Conservation (phyloP, 2,797 vertebrate genomes). For the Gadopsis bispinosus region DNA sequence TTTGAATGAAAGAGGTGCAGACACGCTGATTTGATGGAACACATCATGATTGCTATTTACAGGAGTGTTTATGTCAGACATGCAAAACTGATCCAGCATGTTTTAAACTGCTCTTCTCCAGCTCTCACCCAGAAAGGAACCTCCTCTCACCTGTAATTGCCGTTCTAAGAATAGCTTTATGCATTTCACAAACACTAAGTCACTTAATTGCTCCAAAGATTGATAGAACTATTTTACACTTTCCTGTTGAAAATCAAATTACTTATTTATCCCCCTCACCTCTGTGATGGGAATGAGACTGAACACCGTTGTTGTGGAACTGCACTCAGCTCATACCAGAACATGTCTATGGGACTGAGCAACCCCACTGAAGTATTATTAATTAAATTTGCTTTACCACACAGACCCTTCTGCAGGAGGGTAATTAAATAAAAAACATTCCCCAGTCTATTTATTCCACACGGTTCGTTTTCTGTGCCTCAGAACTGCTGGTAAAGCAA, state of each 20-base stretch:
- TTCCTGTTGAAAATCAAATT: not conserved
- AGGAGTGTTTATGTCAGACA: conserved; percentile 27
- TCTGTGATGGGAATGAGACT: conserved; percentile 24
- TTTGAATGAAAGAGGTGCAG: conserved; percentile 51
- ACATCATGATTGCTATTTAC: conserved; percentile 50
- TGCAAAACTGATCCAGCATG: conserved; percentile 22
- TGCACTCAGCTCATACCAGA: conserved; percentile 20
- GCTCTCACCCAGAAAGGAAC: not conserved
- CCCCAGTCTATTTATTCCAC: conserved; percentile 26
- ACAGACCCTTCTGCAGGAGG: conserved; percentile 43
- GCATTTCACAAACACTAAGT: not conserved
- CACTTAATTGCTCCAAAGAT: not conserved
- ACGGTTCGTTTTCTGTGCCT: not conserved
- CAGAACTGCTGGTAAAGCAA: not conserved
- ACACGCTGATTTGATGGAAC: conserved; percentile 38
- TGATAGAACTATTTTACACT: not conserved
- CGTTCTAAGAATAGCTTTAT: not conserved
- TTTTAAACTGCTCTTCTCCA: not conserved
- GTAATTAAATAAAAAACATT: conserved; percentile 56
- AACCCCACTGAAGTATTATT: conserved; percentile 26
- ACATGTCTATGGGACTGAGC: conserved; percentile 22
- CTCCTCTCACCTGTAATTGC: not conserved
- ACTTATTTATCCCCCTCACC: not conserved
- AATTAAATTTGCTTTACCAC: conserved; percentile 46
- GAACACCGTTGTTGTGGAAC: conserved; percentile 4